Conservation (phyloP, 2,113 vertebrate species). For the Megaceryle maxima region DNA sequence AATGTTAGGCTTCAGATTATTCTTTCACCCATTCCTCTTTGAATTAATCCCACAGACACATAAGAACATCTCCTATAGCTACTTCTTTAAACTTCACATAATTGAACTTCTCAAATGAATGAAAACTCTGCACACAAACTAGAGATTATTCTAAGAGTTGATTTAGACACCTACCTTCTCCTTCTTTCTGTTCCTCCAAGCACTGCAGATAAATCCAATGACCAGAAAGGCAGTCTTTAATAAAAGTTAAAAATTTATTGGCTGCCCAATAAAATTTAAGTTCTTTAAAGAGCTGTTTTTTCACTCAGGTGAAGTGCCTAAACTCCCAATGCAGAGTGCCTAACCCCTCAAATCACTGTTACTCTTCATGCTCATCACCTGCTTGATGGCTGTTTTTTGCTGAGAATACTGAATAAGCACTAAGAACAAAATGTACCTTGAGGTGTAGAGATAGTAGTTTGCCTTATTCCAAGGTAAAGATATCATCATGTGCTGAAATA, state of each 20-base stretch:
- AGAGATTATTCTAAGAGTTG: neutral
- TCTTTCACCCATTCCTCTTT: constrained; percentile 37
- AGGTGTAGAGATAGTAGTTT: neutral
- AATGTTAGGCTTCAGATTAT: constrained; percentile 31
- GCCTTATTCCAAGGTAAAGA: neutral
- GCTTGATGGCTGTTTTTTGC: neutral
- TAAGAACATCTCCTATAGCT: constrained; percentile 22
- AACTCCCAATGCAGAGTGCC: neutral
- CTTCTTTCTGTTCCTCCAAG: neutral
- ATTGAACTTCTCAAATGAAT: constrained; percentile 49
- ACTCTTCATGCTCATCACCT: neutral
- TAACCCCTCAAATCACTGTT: neutral
- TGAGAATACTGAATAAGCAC: neutral
- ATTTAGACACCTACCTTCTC: neutral
- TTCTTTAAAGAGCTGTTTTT: neutral
- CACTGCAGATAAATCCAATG: neutral
- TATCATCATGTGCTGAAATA: neutral
- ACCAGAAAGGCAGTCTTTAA: neutral
- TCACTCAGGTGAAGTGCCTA: neutral
- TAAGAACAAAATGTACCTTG: neutral
- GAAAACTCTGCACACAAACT: neutral
- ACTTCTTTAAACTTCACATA: constrained; percentile 25
- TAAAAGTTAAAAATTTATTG: no score
- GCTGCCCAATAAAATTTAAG: neutral
- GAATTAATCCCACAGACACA: constrained; percentile 42